A percentile compares a stretch with the other conserved stretches of the same genome.
phyloP scores from a whole-genome alignment of 2,888 invertebrate species.

The Drosophila robusta region DNA sequence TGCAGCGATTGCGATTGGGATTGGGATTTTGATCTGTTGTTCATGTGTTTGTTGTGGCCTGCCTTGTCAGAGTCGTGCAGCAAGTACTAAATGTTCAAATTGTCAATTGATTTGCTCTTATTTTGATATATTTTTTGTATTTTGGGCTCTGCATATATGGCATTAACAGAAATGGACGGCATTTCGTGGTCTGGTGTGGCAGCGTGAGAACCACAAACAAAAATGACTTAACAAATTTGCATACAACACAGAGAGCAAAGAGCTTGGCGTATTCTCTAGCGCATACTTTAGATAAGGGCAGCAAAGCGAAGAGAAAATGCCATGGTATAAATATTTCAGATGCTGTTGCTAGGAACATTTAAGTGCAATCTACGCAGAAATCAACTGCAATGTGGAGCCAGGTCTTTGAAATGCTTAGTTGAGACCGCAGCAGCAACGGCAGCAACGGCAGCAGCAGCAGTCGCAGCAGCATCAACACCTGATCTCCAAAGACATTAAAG shows the following conservation, averaged over 20 bases:
- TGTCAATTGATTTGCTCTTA: constrained; percentile 68
- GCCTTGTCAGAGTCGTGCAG: constrained; percentile 60
- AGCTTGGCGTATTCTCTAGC: constrained; percentile 37
- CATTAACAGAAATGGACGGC: constrained; percentile 53
- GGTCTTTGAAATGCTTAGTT: constrained; percentile 52
- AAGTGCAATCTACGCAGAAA: constrained; percentile 76
- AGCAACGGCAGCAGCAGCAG: constrained; percentile 55
- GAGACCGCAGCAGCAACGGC: constrained; percentile 59
- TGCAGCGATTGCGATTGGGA: constrained; percentile 27
- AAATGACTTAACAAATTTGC: constrained; percentile 81
- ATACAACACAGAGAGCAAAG: constrained; percentile 43
- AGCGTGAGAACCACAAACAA: constrained; percentile 79
- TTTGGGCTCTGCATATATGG: neutral
- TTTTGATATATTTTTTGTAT: constrained; percentile 17
- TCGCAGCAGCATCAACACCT: constrained; percentile 83
- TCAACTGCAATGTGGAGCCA: constrained; percentile 63
- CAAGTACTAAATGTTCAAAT: constrained; percentile 71
- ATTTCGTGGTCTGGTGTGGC: constrained; percentile 49
- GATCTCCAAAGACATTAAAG: constrained; percentile 81
- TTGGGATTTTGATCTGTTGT: constrained; percentile 32
- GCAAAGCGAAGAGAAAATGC: constrained; percentile 71
- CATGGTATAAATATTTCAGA: constrained; percentile 72
- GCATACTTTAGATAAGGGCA: constrained; percentile 76
- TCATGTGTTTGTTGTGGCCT: constrained; percentile 26
- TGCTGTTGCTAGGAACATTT: constrained; percentile 69